A percentile compares a stretch with the other conserved stretches of the same genome.
Conservation (phyloP, 2,888 invertebrate genomes). For the Cheilosia variabilis region DNA sequence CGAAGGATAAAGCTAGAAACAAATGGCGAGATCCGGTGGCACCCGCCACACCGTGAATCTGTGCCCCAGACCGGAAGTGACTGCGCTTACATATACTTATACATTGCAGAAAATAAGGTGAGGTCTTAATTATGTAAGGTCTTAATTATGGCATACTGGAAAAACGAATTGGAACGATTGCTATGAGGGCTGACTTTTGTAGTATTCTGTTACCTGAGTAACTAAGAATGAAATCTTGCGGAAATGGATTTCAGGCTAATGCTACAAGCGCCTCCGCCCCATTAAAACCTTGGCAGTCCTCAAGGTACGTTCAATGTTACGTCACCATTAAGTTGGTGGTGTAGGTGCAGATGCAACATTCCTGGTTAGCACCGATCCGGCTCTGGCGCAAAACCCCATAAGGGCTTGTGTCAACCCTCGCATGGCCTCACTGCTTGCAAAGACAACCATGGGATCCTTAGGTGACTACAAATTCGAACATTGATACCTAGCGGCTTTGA, state of each 20-base stretch:
- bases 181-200: not conserved
- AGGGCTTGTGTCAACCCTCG: not conserved
- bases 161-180: not conserved
- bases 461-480: not conserved
- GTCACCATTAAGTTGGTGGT: too few species aligned
- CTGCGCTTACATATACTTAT: too few species aligned
- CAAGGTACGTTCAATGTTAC: too few species aligned
- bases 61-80: too few species aligned
- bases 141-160: not conserved
- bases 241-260: too few species aligned
- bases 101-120: too few species aligned
- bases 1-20: too few species aligned
- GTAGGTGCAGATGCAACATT: not conserved
- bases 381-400: not conserved
- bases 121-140: not conserved
- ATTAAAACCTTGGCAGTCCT: too few species aligned
- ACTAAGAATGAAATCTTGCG: not conserved
- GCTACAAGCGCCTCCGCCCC: too few species aligned
- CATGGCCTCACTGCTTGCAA: constrained; percentile 6
- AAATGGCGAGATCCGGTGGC: too few species aligned
- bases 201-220: not conserved
- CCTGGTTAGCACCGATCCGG: not conserved
- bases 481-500: too few species aligned
- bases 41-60: too few species aligned
- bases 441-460: constrained; percentile 5